These are phyloP conservation scores for Microcebus tavaratra DNA, from an alignment of 2,113 vertebrate genomes.

Conservation along the genomic window DNA sequence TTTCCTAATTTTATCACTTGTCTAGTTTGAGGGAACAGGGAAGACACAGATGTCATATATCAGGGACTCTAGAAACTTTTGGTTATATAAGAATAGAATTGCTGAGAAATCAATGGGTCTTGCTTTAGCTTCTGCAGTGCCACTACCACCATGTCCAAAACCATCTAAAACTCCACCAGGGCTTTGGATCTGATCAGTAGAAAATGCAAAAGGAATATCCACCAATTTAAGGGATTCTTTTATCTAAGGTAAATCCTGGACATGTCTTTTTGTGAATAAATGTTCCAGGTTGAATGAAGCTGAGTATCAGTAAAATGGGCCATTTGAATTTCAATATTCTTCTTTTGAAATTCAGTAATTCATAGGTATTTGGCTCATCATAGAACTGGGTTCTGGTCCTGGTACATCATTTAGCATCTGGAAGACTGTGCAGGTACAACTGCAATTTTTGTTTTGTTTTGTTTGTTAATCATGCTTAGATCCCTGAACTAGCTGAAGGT, in stretches of 20 bases:
- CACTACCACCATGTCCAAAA: neutral
- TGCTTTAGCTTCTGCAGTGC: neutral
- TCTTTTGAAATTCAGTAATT: constrained; percentile 28
- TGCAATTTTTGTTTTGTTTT: neutral
- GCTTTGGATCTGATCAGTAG: neutral
- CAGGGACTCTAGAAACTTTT: neutral
- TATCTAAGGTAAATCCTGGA: neutral
- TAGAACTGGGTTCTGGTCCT: neutral
- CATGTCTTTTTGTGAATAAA: constrained; percentile 34
- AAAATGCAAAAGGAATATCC: neutral
- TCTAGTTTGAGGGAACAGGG: neutral
- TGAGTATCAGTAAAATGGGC: neutral
- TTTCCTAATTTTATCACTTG: neutral
- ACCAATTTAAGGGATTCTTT: neutral
- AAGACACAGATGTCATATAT: neutral
- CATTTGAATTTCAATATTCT: constrained; percentile 7
- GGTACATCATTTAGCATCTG: neutral
- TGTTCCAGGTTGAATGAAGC: neutral
- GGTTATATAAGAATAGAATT: neutral
- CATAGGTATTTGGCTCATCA: neutral
- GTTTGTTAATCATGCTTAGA: neutral
- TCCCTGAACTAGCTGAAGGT: neutral
- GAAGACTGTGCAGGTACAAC: neutral
- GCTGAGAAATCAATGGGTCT: neutral
- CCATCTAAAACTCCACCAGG: neutral